Conservation (phyloP, 2,113 vertebrate genomes). For the Perca fluviatilis region DNA sequence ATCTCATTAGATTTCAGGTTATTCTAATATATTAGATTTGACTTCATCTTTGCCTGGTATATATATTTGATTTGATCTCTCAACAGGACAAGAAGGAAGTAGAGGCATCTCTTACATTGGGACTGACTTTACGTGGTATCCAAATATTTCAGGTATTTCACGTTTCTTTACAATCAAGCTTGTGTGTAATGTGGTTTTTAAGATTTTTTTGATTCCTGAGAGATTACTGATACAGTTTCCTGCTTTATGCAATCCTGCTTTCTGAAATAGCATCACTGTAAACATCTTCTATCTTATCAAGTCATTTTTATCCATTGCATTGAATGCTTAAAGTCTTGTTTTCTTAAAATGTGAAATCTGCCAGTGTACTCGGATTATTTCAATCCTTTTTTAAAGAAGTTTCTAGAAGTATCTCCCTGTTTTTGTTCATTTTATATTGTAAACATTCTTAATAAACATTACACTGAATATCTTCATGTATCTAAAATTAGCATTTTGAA, state of each 20-base stretch:
- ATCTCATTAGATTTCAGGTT: not conserved
- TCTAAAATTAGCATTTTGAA: not conserved
- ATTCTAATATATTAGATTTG: not conserved
- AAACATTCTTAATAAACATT: not conserved
- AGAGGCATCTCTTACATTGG: constrained; percentile 93
- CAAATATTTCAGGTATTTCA: constrained; percentile 95
- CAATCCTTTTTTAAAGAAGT: not conserved
- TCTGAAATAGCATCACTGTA: not conserved
- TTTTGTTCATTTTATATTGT: not conserved
- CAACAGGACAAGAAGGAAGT: constrained; percentile 96
- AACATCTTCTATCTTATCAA: too few relatives aligned
- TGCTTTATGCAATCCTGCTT: not conserved
- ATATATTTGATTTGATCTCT: not conserved
- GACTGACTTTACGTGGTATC: constrained; percentile 96
- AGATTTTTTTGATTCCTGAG: not conserved
- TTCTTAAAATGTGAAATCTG: not conserved
- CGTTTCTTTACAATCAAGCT: not conserved
- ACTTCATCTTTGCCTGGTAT: not conserved
- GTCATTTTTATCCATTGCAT: not conserved
- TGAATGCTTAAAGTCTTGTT: not conserved
- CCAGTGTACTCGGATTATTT: not conserved
- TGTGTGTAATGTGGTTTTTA: not conserved
- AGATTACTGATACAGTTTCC: not conserved
- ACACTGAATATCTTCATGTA: not conserved
- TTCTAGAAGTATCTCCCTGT: not conserved